Evolutionary conservation across 2,888 invertebrate species (phyloP).

Genomic region (Carpatolechia fugitivella): DNA sequence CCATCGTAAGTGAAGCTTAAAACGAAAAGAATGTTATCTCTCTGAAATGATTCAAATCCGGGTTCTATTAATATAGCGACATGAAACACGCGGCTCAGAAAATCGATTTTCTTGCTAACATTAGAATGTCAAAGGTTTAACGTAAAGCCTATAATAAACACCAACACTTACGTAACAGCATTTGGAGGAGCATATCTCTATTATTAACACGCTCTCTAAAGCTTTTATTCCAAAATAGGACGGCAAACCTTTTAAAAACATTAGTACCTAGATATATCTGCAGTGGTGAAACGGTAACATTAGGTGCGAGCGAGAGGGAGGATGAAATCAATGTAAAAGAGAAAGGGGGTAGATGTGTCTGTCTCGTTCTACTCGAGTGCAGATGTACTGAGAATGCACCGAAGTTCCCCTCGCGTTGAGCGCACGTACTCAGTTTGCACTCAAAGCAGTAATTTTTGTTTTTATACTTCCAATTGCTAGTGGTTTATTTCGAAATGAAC

Average conservation of each 20-base stretch:
- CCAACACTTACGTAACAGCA: not conserved
- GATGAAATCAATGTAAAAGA: conserved; percentile 67
- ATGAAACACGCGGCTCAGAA: no score
- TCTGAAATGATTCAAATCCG: no score
- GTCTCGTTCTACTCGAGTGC: conserved; percentile 55
- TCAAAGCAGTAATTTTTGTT: conserved; percentile 21
- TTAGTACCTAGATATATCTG: conserved; percentile 46
- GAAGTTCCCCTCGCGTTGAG: conserved; percentile 32
- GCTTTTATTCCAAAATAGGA: conserved; percentile 52
- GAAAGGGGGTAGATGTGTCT: conserved; percentile 23
- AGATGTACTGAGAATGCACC: conserved; percentile 61
- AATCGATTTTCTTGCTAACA: no score
- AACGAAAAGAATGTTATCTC: no score
- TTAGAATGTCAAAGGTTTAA: no score
- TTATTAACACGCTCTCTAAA: conserved; percentile 12
- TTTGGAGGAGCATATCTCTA: not conserved
- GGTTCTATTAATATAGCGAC: no score
- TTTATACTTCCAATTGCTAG: not conserved
- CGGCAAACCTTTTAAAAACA: conserved; percentile 40
- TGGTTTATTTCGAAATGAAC: not conserved
- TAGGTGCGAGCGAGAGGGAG: conserved; percentile 49
- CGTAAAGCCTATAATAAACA: not conserved
- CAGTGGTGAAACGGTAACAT: conserved; percentile 52
- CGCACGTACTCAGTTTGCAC: conserved; percentile 43
- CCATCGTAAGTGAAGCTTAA: no score